Evolutionary conservation across 2,113 vertebrate genomes (phyloP).

Genomic region (Platichthys flesus): DNA sequence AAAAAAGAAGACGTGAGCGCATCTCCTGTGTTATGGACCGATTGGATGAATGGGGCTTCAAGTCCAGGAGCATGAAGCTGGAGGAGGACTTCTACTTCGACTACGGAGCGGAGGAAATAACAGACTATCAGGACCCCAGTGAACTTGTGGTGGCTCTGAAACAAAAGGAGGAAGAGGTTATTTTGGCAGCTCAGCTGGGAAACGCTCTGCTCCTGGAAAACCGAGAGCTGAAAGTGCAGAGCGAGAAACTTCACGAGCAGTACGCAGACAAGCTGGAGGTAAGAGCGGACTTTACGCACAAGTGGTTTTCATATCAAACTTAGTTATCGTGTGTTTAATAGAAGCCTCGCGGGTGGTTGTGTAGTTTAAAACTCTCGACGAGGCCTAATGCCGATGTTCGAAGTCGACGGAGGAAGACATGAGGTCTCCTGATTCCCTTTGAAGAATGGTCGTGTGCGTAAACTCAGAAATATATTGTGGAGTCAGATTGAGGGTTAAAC

Average conservation of each 20-base stretch:
- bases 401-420: not conserved
- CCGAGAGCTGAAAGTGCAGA: constrained; percentile 79
- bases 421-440: not conserved
- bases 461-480: not conserved
- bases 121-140: constrained; percentile 71
- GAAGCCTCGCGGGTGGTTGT: no score
- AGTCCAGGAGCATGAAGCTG: constrained; percentile 69
- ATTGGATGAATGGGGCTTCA: constrained; percentile 68
- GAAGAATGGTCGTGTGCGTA: not conserved
- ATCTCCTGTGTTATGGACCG: constrained; percentile 65
- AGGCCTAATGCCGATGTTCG: not conserved
- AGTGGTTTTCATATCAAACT: no score
- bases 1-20: not conserved
- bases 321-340: no score
- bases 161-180: constrained; percentile 85
- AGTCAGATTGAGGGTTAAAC: not conserved
- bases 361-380: no score
- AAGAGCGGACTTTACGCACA: constrained; percentile 37
- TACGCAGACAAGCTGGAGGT: constrained; percentile 82
- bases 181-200: constrained; percentile 85
- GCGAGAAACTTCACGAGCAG: constrained; percentile 71
- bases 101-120: constrained; percentile 75
- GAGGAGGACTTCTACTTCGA: constrained; percentile 79
- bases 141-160: constrained; percentile 80
- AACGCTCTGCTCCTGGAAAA: constrained; percentile 84